Evolutionary conservation across 2,888 invertebrate species (phyloP).

Genomic region (Rhamphomyia laevipes): DNA sequence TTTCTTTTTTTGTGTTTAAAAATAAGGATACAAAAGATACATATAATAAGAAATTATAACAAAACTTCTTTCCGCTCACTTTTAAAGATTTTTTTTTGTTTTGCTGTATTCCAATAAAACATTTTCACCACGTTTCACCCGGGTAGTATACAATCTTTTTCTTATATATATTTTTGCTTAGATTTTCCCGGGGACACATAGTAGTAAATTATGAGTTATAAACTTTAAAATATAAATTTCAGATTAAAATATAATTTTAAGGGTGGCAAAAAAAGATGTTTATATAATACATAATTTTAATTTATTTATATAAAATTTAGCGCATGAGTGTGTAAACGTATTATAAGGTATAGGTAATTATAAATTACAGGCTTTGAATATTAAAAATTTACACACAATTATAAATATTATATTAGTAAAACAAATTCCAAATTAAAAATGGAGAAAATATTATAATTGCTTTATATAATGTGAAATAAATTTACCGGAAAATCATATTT

Average conservation of each 20-base stretch:
- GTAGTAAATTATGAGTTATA: constrained; percentile 12
- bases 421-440: too few species aligned
- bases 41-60: too few species aligned
- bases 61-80: too few species aligned
- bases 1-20: background rate
- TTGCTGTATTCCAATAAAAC: too few species aligned
- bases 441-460: too few species aligned
- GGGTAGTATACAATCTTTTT: background rate
- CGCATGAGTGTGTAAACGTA: background rate
- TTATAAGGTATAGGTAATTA: constrained; percentile 8
- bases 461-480: too few species aligned
- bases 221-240: constrained; percentile 12
- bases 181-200: background rate
- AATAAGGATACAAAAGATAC: too few species aligned
- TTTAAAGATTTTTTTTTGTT: too few species aligned
- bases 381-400: too few species aligned
- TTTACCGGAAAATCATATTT: too few species aligned
- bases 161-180: background rate
- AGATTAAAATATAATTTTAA: constrained; percentile 12
- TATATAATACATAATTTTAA: background rate
- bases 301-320: background rate
- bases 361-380: constrained; percentile 12
- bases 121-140: too few species aligned
- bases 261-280: constrained; percentile 4
- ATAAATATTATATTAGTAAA: too few species aligned